These are phyloP conservation scores for Yponomeuta cagnagella DNA, from an alignment of 2,888 invertebrate genomes.

Conservation along the genomic window DNA sequence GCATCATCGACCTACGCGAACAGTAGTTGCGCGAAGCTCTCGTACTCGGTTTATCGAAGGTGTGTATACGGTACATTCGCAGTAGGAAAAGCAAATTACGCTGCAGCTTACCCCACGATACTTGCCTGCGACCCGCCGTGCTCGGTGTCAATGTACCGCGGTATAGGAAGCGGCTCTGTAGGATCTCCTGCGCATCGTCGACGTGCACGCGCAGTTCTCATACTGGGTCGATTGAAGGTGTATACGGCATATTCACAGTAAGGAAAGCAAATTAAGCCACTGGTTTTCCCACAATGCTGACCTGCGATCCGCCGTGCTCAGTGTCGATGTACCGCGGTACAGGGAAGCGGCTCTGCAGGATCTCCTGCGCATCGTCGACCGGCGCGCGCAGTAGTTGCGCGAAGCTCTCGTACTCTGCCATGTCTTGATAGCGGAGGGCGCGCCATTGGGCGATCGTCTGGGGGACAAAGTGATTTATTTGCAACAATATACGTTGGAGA, in stretches of 20 bases:
- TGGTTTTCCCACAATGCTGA: conserved; percentile 12
- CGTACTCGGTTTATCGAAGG: conserved; percentile 39
- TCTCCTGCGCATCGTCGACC: conserved; percentile 97
- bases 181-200: no score
- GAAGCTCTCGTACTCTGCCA: conserved; percentile 98
- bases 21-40: conserved; percentile 81
- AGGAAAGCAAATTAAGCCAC: no score
- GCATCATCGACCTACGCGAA: conserved; percentile 65
- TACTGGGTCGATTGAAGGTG: no score
- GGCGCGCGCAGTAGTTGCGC: conserved; percentile 97
- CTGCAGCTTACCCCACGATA: no score
- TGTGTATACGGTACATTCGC: no score
- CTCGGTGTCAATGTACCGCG: conserved; percentile 98
- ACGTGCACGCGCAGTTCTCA: conserved; percentile 48
- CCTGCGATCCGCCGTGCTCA: conserved; percentile 98
- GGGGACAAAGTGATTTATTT: not conserved
- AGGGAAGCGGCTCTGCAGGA: conserved; percentile 96
- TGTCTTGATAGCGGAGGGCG: conserved; percentile 95
- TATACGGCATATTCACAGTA: no score
- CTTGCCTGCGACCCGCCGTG: conserved; percentile 94
- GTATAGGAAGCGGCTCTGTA: conserved; percentile 88
- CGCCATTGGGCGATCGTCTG: conserved; percentile 99
- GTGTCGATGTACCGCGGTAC: conserved; percentile 99
- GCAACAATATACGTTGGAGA: no score
- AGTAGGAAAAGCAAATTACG: no score